Conservation (phyloP, 1,140 invertebrate genomes). For the Vanessa tameamea region DNA sequence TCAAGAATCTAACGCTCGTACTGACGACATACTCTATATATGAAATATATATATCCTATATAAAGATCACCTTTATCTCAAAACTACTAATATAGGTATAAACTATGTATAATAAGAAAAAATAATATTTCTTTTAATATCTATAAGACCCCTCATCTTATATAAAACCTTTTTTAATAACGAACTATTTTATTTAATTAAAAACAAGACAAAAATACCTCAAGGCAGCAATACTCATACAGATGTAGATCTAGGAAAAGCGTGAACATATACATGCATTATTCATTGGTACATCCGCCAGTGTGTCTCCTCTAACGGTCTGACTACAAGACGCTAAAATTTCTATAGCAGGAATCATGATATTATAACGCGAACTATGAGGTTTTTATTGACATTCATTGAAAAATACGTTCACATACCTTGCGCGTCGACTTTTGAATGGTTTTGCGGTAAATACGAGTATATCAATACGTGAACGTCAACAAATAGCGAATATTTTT, state of each 20-base stretch:
- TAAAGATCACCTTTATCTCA: too few relatives aligned
- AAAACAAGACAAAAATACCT: constrained; percentile 16
- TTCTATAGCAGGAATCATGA: constrained; percentile 49
- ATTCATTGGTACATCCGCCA: constrained; percentile 32
- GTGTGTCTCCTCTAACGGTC: constrained; percentile 43
- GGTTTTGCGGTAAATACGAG: constrained; percentile 11
- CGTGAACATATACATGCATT: constrained; percentile 37
- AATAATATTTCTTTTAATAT: too few relatives aligned
- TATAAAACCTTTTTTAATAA: too few relatives aligned
- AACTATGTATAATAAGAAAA: too few relatives aligned
- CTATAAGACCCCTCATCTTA: too few relatives aligned
- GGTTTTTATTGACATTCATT: constrained; percentile 44
- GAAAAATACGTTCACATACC: constrained; percentile 30
- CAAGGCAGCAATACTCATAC: constrained; percentile 12
- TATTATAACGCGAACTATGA: constrained; percentile 52
- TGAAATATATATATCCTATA: too few relatives aligned
- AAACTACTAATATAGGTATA: too few relatives aligned
- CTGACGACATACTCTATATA: too few relatives aligned
- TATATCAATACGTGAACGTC: not conserved
- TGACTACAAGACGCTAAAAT: constrained; percentile 43
- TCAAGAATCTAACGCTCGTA: too few relatives aligned
- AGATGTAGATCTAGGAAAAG: constrained; percentile 28
- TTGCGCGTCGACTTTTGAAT: constrained; percentile 22
- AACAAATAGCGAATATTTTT: too few relatives aligned
- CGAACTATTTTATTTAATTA: not conserved